These are phyloP conservation scores for Bufo bufo DNA, from an alignment of 2,113 vertebrate species.

Conservation along the genomic window DNA sequence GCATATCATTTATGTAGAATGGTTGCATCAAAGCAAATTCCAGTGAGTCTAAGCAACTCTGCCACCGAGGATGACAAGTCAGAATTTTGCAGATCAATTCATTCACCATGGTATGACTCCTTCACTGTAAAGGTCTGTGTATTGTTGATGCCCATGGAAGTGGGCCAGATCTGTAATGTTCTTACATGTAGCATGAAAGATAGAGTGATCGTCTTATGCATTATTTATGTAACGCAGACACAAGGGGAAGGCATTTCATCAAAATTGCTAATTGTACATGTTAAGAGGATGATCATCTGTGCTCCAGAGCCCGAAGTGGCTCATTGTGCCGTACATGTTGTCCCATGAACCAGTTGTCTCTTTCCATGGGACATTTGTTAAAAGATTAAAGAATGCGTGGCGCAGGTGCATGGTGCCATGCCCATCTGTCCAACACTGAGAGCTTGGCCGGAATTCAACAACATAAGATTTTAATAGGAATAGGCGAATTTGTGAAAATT, in stretches of 20 bases:
- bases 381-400: neutral
- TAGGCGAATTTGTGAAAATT: no score
- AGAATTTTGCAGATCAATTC: constrained; percentile 4
- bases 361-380: neutral
- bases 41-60: neutral
- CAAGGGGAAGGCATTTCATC: neutral
- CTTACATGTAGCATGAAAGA: neutral
- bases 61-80: neutral
- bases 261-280: constrained; percentile 5
- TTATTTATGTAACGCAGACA: neutral
- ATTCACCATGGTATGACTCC: neutral
- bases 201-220: neutral
- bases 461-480: neutral
- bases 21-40: constrained; percentile 32
- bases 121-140: neutral
- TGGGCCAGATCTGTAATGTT: neutral
- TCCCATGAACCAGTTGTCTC: neutral
- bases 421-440: neutral
- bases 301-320: neutral
- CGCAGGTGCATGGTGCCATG: neutral
- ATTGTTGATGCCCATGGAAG: neutral
- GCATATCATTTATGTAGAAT: constrained; percentile 32
- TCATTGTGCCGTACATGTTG: neutral
- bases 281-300: neutral
- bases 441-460: neutral